Evolutionary conservation across 2,888 invertebrate genomes (phyloP).

Genomic region (Arctia plantaginis): DNA sequence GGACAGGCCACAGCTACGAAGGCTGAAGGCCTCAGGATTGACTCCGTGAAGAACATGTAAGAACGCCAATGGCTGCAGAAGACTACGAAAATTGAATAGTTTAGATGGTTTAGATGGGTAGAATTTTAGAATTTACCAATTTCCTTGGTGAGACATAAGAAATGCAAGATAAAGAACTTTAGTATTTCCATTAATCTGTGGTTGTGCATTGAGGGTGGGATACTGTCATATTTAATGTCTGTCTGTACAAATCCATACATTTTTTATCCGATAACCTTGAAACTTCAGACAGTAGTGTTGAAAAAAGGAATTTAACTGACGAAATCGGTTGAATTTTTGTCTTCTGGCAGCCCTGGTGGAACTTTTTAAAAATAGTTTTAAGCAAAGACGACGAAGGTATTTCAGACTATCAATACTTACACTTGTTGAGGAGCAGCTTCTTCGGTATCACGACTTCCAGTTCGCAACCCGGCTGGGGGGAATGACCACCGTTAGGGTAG

Average conservation of each 20-base stretch:
- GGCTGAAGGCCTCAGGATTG: slow-evolving; percentile 79
- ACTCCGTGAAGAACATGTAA: slow-evolving; percentile 87
- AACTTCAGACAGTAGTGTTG: background rate
- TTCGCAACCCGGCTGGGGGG: slow-evolving; percentile 88
- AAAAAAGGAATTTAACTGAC: background rate
- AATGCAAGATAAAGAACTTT: background rate
- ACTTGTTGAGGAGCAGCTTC: slow-evolving; percentile 75
- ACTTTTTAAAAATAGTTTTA: background rate
- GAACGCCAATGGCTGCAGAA: slow-evolving; percentile 89
- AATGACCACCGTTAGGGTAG: slow-evolving; percentile 88
- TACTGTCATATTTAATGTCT: too few relatives aligned
- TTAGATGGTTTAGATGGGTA: background rate
- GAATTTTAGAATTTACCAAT: background rate
- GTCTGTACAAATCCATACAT: background rate
- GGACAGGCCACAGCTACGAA: slow-evolving; percentile 82
- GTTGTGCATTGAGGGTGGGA: background rate
- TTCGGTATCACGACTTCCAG: slow-evolving; percentile 83
- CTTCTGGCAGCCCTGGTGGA: background rate
- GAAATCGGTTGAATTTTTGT: background rate
- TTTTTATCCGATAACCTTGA: background rate
- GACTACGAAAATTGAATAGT: slow-evolving; percentile 68
- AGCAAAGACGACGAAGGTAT: background rate
- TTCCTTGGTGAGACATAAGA: background rate
- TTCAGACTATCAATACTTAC: slow-evolving; percentile 58
- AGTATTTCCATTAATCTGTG: background rate